Evolutionary conservation across 2,797 vertebrate species (phyloP).

Genomic region (Notamacropus eugenii): DNA sequence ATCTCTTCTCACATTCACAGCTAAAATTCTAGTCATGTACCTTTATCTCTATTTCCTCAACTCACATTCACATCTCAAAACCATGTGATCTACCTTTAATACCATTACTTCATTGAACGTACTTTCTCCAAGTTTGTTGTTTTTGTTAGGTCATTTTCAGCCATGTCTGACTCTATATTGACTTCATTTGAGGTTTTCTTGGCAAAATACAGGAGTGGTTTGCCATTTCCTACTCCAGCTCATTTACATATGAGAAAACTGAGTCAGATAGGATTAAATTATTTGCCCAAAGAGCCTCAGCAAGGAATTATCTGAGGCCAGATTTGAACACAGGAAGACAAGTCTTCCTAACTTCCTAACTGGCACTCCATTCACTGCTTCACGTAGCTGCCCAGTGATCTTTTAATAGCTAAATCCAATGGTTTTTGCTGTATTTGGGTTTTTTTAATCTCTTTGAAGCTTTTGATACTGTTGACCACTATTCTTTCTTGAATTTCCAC

Average conservation of each 20-base stretch:
- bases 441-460: not conserved
- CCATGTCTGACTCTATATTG: too few relatives aligned
- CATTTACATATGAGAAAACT: not conserved
- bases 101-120: not conserved
- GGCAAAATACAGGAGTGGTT: not conserved
- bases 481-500: not conserved
- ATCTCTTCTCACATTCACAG: not conserved
- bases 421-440: not conserved
- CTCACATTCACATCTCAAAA: not conserved
- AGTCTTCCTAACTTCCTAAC: not conserved
- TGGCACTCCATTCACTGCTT: not conserved
- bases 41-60: not conserved
- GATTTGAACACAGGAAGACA: not conserved
- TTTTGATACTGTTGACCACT: not conserved
- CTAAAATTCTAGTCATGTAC: too few relatives aligned
- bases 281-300: not conserved
- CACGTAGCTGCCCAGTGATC: not conserved
- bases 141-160: not conserved
- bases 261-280: not conserved
- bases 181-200: not conserved
- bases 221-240: not conserved
- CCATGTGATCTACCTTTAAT: not conserved
- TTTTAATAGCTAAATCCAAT: not conserved
- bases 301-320: not conserved
- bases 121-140: not conserved